Evolutionary conservation across 92 coral and sea anemone genomes (phyloP), one percentile per base, ranked within the genome.

Genomic region (Phymanthus crucifer): DNA sequence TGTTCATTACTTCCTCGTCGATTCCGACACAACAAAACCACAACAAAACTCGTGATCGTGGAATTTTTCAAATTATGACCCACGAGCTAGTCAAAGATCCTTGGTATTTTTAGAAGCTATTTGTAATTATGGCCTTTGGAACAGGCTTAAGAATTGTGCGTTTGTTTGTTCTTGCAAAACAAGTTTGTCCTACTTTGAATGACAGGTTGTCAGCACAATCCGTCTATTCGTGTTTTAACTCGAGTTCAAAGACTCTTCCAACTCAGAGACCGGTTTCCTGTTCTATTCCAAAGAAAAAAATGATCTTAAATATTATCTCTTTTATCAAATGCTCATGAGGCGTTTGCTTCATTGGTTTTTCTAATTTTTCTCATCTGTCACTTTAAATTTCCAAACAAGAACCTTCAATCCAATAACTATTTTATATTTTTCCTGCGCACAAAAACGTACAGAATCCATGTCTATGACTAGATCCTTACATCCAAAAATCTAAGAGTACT

Each of bases 151-250:
- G 80, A 66, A 82, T 82, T 67, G 77, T 67, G 70, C 73, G 73
- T 69, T 83, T 87, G 88, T 87, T 87, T 87, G 86, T 75, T 67
- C 87, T 83, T 78, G 78, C 64, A 86, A 76, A 71, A 71, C 84
- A 83, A 83, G 71, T 87, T 78, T 66, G 82, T 33, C 84, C 40
- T 40, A 56, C 16, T 79, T 78, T 83, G 87, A 87, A 38, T 87
- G 83, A 78, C 75, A 56, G 81, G 66, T 65, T 87, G 85, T 78
- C 85, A 83, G 82, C 68, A 58, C 72, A 61, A 48, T 61, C 72
- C 18, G 72, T 77, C 68, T 54, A 32, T 77, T 64, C 81, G 81
- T 77, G 81, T 77, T 77, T 54, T 35, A 61, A 77, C 81, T 65
- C 37, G 81, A 77, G 81, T 77, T 77, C 72, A 38, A 77, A 77